Base-by-base conservation (phyloP, 2,113 vertebrate genomes). In the Megaceryle torquata region DNA sequence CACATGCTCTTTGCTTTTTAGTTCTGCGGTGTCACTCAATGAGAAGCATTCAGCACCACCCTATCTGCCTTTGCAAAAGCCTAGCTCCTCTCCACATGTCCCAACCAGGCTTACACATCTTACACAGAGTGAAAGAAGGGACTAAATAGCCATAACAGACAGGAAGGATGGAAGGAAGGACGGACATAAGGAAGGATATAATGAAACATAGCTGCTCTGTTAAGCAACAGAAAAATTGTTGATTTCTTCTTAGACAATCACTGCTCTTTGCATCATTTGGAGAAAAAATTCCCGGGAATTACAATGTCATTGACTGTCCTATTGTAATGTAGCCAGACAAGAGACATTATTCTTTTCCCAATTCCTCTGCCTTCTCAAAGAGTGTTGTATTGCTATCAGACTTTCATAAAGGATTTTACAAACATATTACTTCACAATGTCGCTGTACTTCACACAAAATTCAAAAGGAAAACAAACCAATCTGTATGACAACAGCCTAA, bases 251-350 rank as follows among this genome's bases (percentile, higher is more conserved):
- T 78, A 79, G 56, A 82, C 64, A 93, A 91, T 69, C 57, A 37
- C 21, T 2, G 1, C 75, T 89, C 53, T 91, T 72, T 89, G 61
- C 91, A 85, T 72, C 31, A 31, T 85, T 57, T 69, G 57, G 67
- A 85, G 78, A 82, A 92, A 86, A 89, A 57, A 65, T 72, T 91
- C 69, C 53, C 43, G 72, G n/a, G 68, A 89, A 87, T 92, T 41
- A 89, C 68, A 86, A 46, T 48, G 53, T 72, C 63, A 76, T 82
- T 82, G 61, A 41, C 84, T 85, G 53, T 57, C 65, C 81, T 37
- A 79, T 61, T 95, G 94, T 92, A 61, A 79, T 22, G 46, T 3
- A 71, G 39, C 41, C 74, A 91, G 65, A 92, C 51, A 92, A 89
- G 43, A 78, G 77, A 81, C 67, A 44, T 48, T 87, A 72, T 76